Base-by-base conservation (phyloP, 2,113 vertebrate genomes). In the Peromyscus polionotus region DNA sequence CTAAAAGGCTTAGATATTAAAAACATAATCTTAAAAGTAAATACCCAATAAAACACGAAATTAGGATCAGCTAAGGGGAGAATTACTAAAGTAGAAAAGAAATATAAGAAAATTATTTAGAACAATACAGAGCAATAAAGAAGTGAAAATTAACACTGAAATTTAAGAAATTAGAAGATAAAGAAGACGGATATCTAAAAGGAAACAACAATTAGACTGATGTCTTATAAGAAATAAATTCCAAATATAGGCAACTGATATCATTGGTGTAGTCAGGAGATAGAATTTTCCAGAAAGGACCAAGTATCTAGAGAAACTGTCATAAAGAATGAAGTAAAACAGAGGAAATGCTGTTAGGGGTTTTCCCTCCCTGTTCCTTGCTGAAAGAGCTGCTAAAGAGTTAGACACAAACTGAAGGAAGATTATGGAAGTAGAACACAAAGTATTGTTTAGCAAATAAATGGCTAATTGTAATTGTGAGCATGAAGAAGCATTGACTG, bases 41-140 rank as follows among this genome's bases (percentile, higher is more conserved):
- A 63, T 93, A 54, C 11, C 4, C 33, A 67, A 59, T 51, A 63
- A 80, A 94, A 65, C 9, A 79, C 6, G 36, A 72, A 7, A 88
- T 91, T 59, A 88, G 26, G 84, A 84, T 91, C 61, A 93, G 54
- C 24, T 92, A 26, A 91, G 90, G 75, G 57, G 36, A 91, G 39
- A 79, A 84, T 48, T 65, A 94, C 10, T 72, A 42, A 90, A 42
- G n/a, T 92, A 36, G 31, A 95, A 89, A 75, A 93, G 48, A 96
- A 93, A 88, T 88, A 36, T 39, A 17, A 94, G 10, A 39, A 93
- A 91, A 48, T 94, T 68, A 75, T 76, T 80, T 93, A 84, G 26
- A 94, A 79, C 4, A 94, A 10, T 9, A 59, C 31, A 75, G 77
- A 90, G n/a, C 12, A 86, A 70, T 65, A 51, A 65, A 91, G 48